Conservation (phyloP, 2,888 invertebrate species). For the Perdita meconis region DNA sequence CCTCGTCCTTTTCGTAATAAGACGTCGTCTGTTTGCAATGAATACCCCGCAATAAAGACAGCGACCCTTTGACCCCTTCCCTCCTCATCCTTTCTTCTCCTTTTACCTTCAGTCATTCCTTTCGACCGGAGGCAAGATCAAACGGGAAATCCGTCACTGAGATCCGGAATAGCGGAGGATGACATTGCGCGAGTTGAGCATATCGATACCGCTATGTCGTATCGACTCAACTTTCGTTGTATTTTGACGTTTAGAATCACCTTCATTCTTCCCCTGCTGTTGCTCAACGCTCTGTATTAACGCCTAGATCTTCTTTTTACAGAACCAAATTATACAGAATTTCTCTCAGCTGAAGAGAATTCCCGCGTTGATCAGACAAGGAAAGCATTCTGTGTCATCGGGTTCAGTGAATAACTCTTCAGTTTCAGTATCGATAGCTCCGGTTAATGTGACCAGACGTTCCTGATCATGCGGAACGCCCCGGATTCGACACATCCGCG, state of each 20-base stretch:
- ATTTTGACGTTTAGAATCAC: no score
- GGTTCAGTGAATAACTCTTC: background rate
- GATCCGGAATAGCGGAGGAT: background rate
- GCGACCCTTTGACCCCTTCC: conserved; percentile 39
- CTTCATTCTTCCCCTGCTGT: no score
- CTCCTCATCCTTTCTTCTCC: background rate
- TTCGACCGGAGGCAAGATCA: conserved; percentile 27
- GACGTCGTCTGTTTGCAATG: conserved; percentile 72
- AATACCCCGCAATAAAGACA: conserved; percentile 61
- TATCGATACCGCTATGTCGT: no score
- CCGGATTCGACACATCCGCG: background rate
- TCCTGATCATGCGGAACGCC: background rate
- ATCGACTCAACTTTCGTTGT: no score
- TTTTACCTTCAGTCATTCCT: no score
- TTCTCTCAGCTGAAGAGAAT: no score
- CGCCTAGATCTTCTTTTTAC: no score
- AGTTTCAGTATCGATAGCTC: background rate
- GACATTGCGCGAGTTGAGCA: no score
- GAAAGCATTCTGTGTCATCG: background rate
- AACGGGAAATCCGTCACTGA: conserved; percentile 6
- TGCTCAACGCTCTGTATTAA: no score
- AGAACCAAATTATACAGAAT: no score
- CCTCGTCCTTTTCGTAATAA: conserved; percentile 68
- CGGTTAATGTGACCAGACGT: background rate
- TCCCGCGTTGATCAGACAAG: background rate